These are phyloP conservation scores for Hirtodrosophila histrioides DNA, from an alignment of 2,888 invertebrate species.

Conservation along the genomic window DNA sequence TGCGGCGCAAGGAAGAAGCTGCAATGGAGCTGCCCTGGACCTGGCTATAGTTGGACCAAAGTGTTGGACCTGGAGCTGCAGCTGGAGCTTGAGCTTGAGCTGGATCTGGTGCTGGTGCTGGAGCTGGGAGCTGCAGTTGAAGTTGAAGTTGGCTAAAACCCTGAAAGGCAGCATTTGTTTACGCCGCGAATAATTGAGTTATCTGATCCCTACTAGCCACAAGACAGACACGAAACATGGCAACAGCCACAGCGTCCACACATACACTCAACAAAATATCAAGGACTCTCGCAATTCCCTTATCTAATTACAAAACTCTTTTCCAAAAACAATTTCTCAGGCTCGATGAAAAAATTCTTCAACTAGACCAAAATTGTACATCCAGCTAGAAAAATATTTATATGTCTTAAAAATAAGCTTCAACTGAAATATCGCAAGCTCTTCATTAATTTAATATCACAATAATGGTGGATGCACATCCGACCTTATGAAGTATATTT, in stretches of 20 bases:
- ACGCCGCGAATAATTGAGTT: slow-evolving; percentile 84
- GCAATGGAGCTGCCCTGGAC: slow-evolving; percentile 7
- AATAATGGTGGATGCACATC: no score
- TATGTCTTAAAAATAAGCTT: no score
- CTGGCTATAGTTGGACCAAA: slow-evolving; percentile 6
- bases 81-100: slow-evolving; percentile 2
- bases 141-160: slow-evolving; percentile 55
- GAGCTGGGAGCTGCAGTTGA: slow-evolving; percentile 17
- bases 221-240: slow-evolving; percentile 58
- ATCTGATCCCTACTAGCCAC: slow-evolving; percentile 81
- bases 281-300: no score
- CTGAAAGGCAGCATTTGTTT: slow-evolving; percentile 82
- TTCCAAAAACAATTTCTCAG: no score
- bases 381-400: no score
- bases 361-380: no score
- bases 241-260: slow-evolving; percentile 19
- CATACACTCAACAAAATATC: not conserved
- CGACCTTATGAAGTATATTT: no score
- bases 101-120: slow-evolving; percentile 8
- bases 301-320: no score
- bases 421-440: no score
- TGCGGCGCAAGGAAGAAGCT: slow-evolving; percentile 55
- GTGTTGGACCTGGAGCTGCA: slow-evolving; percentile 7
- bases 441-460: no score
- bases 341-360: no score